Evolutionary conservation across 1,140 invertebrate species (phyloP), one percentile per base, ranked within the genome.

Genomic region (Drosophila dunni): DNA sequence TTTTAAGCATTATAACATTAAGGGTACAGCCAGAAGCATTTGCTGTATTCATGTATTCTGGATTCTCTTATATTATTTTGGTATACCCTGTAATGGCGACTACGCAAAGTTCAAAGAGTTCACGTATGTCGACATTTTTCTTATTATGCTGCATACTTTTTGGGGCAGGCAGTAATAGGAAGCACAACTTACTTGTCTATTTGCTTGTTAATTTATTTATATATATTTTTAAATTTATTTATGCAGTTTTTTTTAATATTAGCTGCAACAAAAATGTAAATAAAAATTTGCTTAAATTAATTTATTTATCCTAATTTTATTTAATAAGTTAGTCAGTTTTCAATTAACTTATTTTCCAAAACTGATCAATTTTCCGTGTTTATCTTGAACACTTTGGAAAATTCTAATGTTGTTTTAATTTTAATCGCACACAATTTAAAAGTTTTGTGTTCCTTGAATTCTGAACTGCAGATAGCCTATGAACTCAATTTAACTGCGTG

Each of bases 1-100:
- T 86, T 86, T 77, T 62, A 86, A 83, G 72, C 78, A 81, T 78
- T 81, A 81, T 70, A 61, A 81, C 78, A 85, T 83, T 81, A 81
- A 72, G 73, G 77, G 33, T 34, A 72, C 45, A 15, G 42, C 45
- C 48, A 63, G 81, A 72, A 75, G 79, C 79, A 66, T 75, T 81
- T 81, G 54, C 61, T 56, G 46, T 61, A 60, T 60, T 11, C 40
- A 29, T 29, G 24, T 29, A 29, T 29, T 24, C 10, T 33, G 33
- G 5, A 50, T 29, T 17, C 57, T 54, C 33, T 54, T 58, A 45
- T 45, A 10, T 73, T 48, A 61, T 65, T 63, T 53, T 78, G 17
- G 2, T 8, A 69, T 62, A 69, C 66, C 66, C 66, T 69, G 57
- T 50, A 72, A 50, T 48, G 17, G 11, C 10, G 11, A 7, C n/a